These are phyloP conservation scores for Tinamus major DNA, from an alignment of 2,797 vertebrate genomes.

Conservation along the genomic window DNA sequence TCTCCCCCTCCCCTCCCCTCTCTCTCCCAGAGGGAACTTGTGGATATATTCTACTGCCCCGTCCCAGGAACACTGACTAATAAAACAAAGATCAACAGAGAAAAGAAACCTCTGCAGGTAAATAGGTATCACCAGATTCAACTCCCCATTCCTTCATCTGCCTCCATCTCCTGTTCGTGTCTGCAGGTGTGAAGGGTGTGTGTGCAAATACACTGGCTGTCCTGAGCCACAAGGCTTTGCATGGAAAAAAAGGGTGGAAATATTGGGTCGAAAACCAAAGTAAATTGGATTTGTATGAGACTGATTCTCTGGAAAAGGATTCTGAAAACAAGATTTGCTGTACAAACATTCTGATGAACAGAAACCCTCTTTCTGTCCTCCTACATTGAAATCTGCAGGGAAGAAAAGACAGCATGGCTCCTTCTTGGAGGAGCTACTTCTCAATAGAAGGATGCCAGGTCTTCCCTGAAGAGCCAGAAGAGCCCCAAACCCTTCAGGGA, in stretches of 20 bases:
- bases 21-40: background rate
- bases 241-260: background rate
- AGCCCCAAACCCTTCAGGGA: background rate
- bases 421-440: background rate
- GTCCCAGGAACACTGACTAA: background rate
- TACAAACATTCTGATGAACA: background rate
- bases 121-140: background rate
- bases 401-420: background rate
- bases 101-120: constrained; percentile 7
- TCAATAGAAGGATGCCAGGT: background rate
- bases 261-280: background rate
- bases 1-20: no score
- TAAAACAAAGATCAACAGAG: background rate
- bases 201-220: background rate
- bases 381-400: background rate
- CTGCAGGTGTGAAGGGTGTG: background rate
- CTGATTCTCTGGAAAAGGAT: background rate
- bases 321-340: background rate
- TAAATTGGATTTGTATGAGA: background rate
- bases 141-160: background rate
- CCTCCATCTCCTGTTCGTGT: background rate
- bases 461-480: background rate
- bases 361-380: background rate
- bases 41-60: background rate
- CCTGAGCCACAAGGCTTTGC: background rate